phyloP scores from a whole-genome alignment of 37 sponge, comb jelly and placozoan genomes.

The Cladorhizidae sp. region DNA sequence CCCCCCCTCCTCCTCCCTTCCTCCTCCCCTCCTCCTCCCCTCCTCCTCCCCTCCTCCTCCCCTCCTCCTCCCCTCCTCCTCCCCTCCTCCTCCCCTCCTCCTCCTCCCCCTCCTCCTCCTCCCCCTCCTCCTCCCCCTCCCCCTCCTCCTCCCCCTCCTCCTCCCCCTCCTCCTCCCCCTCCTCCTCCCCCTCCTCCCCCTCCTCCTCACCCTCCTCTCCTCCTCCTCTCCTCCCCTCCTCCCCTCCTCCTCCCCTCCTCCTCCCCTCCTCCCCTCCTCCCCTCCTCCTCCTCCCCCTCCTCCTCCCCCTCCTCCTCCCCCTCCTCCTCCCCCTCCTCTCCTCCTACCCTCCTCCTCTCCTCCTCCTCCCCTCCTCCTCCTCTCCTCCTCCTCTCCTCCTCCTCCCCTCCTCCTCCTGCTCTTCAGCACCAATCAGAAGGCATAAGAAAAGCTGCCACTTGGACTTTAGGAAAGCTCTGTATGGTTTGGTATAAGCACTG shows the following conservation, averaged over 20 bases:
- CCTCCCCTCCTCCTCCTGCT: background rate
- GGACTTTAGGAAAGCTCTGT: conserved; percentile 25
- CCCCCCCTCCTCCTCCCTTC: no score
- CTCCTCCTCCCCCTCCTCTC: background rate
- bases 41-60: conserved; percentile 2
- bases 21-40: background rate
- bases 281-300: background rate
- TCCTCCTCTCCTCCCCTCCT: conserved; percentile 4
- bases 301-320: background rate
- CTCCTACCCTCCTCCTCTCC: conserved; percentile 23
- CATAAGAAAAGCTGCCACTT: conserved; percentile 61
- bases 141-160: background rate
- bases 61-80: background rate
- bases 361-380: background rate
- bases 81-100: no score
- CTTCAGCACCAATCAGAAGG: conserved; percentile 41
- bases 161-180: background rate
- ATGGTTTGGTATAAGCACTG: conserved; percentile 49
- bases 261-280: no score
- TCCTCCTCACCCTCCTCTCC: no score
- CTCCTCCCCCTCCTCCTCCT: background rate
- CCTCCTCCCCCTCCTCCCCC: background rate
- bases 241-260: background rate
- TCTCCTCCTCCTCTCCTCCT: background rate
- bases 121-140: background rate